Evolutionary conservation across 2,888 invertebrate genomes (phyloP), one percentile per base, ranked within the genome.

Genomic region (Troides oblongomaculatus): DNA sequence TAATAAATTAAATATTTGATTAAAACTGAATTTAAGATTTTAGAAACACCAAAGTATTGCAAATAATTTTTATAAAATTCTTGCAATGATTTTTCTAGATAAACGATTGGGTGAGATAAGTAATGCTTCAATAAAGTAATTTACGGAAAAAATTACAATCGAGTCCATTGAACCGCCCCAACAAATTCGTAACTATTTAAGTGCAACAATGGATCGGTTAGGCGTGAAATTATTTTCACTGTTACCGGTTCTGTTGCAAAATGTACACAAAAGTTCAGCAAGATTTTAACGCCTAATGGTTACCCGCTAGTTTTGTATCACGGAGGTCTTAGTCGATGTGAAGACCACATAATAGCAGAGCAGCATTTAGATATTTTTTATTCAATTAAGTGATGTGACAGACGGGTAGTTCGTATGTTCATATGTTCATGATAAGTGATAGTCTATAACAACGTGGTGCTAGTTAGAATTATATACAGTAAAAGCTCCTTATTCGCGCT

Each of bases 191-290:
- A 61, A 69, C 50, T 64, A 56, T 39, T 62, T 39, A 62, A 62
- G 46, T 68, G 57, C 36, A 58, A 59, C 62, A 70, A 70, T 70
- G 46, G 62, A 36, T 62, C 66, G 58, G 57, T 65, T 65, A 58
- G 36, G 69, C 69, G 62, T 70, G 66, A 70, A 70, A 66, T 70
- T 58, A 62, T 39, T 62, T 58, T 58, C 18, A 21, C 23, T 25
- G 57, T 58, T 58, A 58, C 23, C 57, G n/a, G 23, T 23, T 23
- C 1, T 3, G 57, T 58, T 58, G 57, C 57, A 58, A 21, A 23
- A 58, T 21, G 23, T 25, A 23, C 23, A 23, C 57, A 12, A 6
- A n/a, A 23, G 21, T 57, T 57, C 57, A 21, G 57, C 8, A 58
- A 56, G 18, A 56, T 21, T 21, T n/a, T n/a, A 21, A 56, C 5